These are phyloP conservation scores for Malurus elegans DNA, from an alignment of 2,113 vertebrate species.

Conservation along the genomic window DNA sequence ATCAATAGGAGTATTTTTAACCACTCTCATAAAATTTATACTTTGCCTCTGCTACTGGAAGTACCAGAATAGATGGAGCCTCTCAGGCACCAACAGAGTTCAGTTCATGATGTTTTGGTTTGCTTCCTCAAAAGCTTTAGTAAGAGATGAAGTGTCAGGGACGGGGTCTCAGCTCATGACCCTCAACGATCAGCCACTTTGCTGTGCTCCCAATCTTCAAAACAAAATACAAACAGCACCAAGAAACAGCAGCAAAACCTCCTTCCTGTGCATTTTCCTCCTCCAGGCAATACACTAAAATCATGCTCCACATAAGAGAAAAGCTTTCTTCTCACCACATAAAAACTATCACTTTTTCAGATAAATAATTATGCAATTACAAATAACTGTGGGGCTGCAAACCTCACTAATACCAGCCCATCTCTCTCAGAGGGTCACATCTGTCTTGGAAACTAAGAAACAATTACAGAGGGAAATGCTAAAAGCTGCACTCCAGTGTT, in stretches of 20 bases:
- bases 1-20: constrained; percentile 22
- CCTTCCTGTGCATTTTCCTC: background rate
- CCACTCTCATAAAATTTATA: background rate
- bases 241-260: background rate
- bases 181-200: accelerated
- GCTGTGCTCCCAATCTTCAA: background rate
- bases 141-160: background rate
- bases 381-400: background rate
- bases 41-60: background rate
- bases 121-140: background rate
- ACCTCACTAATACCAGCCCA: background rate
- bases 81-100: background rate
- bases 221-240: background rate
- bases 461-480: background rate
- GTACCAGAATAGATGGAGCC: background rate
- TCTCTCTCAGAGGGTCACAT: background rate
- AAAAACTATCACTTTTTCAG: background rate
- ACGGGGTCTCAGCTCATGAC: background rate
- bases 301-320: background rate
- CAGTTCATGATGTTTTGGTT: background rate
- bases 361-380: background rate
- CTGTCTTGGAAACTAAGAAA: background rate
- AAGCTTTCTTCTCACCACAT: background rate
- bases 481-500: background rate
- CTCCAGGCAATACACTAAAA: background rate